These are phyloP conservation scores for Hemicordylus capensis DNA, from an alignment of 2,113 vertebrate species.

Conservation along the genomic window DNA sequence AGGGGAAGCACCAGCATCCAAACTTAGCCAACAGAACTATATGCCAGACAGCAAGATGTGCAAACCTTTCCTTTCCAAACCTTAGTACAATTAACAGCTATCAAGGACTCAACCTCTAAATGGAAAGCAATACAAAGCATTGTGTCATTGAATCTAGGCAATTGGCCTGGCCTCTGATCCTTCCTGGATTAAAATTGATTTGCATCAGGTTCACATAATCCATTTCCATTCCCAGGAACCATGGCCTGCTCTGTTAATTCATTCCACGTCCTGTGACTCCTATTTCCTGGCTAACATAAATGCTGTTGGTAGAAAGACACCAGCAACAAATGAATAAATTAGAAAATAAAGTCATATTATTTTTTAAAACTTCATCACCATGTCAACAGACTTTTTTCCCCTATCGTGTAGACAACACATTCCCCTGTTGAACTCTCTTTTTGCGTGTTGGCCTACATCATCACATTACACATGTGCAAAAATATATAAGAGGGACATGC, in stretches of 20 bases:
- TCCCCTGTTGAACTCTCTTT: neutral
- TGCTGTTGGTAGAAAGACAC: neutral
- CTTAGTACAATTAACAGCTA: neutral
- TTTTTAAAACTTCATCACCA: neutral
- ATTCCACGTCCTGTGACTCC: neutral
- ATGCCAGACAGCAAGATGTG: neutral
- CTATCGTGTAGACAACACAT: neutral
- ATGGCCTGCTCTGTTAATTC: neutral
- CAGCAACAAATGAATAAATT: neutral
- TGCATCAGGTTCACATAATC: neutral
- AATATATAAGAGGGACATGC: neutral
- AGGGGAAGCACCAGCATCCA: neutral
- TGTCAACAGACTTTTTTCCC: neutral
- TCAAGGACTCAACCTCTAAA: neutral
- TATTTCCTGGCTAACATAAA: neutral
- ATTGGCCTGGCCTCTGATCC: conserved; percentile 18
- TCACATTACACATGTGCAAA: neutral
- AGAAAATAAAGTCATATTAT: neutral
- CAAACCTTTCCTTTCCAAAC: neutral
- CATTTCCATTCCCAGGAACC: neutral
- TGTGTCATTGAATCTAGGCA: neutral
- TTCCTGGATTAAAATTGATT: conserved; percentile 23
- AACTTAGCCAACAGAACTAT: neutral
- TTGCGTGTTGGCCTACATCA: neutral
- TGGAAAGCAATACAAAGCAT: conserved; percentile 32